phyloP scores from a whole-genome alignment of 2,888 invertebrate genomes.

The Eumerus sabulonum region DNA sequence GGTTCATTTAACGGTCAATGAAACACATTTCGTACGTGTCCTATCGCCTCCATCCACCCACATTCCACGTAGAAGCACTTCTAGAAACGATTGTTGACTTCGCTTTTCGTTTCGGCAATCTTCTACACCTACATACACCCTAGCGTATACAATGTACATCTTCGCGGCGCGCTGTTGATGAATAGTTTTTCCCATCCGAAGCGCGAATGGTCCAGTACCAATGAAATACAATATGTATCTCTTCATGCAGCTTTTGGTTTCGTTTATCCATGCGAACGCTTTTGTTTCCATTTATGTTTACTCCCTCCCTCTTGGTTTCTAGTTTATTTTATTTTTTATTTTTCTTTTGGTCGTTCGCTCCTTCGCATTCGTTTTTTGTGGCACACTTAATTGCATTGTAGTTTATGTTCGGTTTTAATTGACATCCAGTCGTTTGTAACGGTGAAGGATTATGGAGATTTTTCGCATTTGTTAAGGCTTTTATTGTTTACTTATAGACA shows the following conservation, averaged over 20 bases:
- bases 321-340: slow-evolving; percentile 9
- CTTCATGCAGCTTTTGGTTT: not conserved
- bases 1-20: slow-evolving; percentile 56
- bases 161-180: too few relatives aligned
- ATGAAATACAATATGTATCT: not conserved
- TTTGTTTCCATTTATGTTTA: too few relatives aligned
- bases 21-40: slow-evolving; percentile 54
- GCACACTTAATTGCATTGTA: slow-evolving; percentile 48
- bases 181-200: too few relatives aligned
- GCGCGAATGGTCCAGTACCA: not conserved
- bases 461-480: not conserved
- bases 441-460: slow-evolving; percentile 6
- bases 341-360: slow-evolving; percentile 1
- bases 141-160: too few relatives aligned
- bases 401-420: slow-evolving; percentile 13
- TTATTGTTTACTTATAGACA: not conserved
- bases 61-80: too few relatives aligned
- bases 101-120: not conserved
- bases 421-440: slow-evolving; percentile 13
- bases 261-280: too few relatives aligned
- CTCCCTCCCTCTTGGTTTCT: not conserved
- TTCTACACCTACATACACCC: too few relatives aligned
- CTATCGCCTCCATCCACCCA: not conserved
- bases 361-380: slow-evolving; percentile 30
- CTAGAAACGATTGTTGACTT: too few relatives aligned